These are phyloP conservation scores for Peribatodes rhomboidaria DNA, from an alignment of 2,888 invertebrate genomes.

Conservation along the genomic window DNA sequence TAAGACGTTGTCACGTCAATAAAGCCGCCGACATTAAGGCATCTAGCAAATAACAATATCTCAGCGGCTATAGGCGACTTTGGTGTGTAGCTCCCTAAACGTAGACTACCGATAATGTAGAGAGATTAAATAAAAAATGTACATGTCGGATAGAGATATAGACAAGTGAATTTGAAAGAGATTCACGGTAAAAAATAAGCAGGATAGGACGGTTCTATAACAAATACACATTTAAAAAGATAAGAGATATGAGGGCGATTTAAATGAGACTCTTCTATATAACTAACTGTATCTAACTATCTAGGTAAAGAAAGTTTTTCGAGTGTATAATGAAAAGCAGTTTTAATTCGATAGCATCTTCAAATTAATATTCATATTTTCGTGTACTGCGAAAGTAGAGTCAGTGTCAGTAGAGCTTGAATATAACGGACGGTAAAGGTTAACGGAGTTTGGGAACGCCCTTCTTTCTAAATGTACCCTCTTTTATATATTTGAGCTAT, in stretches of 20 bases:
- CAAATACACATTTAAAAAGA: background rate
- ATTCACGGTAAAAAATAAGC: background rate
- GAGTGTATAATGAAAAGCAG: conserved; percentile 14
- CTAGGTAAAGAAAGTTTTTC: conserved; percentile 11
- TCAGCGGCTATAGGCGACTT: no score
- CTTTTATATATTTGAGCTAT: background rate
- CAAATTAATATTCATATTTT: conserved; percentile 30
- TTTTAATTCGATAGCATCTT: conserved; percentile 23
- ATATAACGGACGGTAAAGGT: conserved; percentile 23
- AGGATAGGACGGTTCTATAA: background rate
- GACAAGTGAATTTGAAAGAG: background rate
- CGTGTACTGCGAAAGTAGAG: conserved; percentile 16
- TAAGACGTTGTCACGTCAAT: no score
- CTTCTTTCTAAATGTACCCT: conserved; percentile 15
- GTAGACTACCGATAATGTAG: no score
- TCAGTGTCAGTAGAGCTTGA: conserved; percentile 20
- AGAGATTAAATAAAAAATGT: no score
- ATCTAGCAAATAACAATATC: no score
- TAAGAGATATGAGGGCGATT: background rate
- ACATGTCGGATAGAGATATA: no score
- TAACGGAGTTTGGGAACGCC: conserved; percentile 16
- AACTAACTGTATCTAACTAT: background rate
- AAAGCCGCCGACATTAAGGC: no score
- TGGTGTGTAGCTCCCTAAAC: no score
- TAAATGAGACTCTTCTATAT: background rate